Base-by-base conservation (phyloP, 2,797 vertebrate species). In the Pempheris klunzingeri region DNA sequence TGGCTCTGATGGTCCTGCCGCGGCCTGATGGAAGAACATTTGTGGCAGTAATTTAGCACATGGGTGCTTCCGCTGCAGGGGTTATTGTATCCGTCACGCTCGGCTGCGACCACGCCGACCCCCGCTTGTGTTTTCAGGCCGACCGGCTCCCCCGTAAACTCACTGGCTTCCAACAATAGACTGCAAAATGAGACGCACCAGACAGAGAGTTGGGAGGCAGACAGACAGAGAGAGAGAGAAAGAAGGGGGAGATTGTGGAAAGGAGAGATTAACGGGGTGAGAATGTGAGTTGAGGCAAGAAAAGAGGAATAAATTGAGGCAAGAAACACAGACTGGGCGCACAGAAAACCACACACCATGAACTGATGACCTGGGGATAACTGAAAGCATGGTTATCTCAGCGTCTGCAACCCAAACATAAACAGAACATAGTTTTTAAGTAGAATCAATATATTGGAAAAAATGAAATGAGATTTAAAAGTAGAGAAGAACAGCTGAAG, bases 41-140 rank as follows among this genome's bases (percentile, higher is more conserved):
- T 92, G 89, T 87, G 85, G 90, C 90, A 88, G 92, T 92, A 92
- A 93, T 95, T 94, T 94, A 94, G 91, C 91, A 92, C 93, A 92
- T 91, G 90, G 91, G 78, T 80, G 92, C 88, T 81, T 92, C 87
- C 79, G 55, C 88, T 70, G 71, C 80, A 70, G 84, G 90, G 91
- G 88, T 92, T 92, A 92, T 93, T 93, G 90, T 92, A 90, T 92
- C 90, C 74, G 90, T 91, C 86, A 82, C 66, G 83, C 82, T 92
- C 64, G 3, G 59, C 88, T 88, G 86, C 44, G 61, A 76, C 82
- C 78, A 63, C 32, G 64, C 80, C 77, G 77, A 82, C 79, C 78
- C 76, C 88, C 62, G 59, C 77, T 88, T 90, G 84, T 88, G 88
- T 90, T 89, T 87, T 80, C 82, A 76, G 78, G 74, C 87, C 22